A percentile compares a stretch with the other conserved stretches of the same genome.
These are phyloP conservation scores for Drosophila helvetica DNA, from an alignment of 2,888 invertebrate species.

Conservation along the genomic window DNA sequence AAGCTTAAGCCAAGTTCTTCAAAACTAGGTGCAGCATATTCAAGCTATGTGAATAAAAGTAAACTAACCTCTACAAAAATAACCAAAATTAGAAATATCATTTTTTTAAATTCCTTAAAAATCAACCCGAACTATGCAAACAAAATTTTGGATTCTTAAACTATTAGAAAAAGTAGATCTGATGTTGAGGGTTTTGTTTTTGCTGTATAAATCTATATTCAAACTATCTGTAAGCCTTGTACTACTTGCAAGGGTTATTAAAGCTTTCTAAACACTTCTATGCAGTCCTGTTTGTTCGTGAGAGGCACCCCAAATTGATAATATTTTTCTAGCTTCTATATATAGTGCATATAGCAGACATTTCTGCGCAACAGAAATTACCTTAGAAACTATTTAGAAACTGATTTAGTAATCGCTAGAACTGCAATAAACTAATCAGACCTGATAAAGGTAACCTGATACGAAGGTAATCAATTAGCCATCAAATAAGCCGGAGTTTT, in stretches of 20 bases:
- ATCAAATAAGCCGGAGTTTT: neutral
- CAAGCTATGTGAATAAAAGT: too few species aligned
- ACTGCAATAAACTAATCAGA: constrained; percentile 33
- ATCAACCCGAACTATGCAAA: too few species aligned
- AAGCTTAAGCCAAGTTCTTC: too few species aligned
- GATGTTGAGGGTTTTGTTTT: too few species aligned
- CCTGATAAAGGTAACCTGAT: neutral
- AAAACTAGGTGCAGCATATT: too few species aligned
- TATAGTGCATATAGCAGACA: neutral
- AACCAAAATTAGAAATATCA: too few species aligned
- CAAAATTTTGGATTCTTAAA: too few species aligned
- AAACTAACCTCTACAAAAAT: too few species aligned
- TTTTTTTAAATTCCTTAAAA: too few species aligned
- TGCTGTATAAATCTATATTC: neutral
- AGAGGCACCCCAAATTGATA: neutral
- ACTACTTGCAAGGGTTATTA: too few species aligned
- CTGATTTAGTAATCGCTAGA: neutral
- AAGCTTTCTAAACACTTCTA: neutral
- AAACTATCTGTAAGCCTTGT: neutral
- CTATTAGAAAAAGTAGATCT: too few species aligned
- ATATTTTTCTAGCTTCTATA: neutral
- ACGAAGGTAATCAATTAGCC: neutral
- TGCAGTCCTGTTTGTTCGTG: neutral
- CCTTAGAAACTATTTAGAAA: neutral
- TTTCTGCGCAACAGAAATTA: neutral